Conservation (phyloP, 2,113 vertebrate species). For the Sapajus apella region DNA sequence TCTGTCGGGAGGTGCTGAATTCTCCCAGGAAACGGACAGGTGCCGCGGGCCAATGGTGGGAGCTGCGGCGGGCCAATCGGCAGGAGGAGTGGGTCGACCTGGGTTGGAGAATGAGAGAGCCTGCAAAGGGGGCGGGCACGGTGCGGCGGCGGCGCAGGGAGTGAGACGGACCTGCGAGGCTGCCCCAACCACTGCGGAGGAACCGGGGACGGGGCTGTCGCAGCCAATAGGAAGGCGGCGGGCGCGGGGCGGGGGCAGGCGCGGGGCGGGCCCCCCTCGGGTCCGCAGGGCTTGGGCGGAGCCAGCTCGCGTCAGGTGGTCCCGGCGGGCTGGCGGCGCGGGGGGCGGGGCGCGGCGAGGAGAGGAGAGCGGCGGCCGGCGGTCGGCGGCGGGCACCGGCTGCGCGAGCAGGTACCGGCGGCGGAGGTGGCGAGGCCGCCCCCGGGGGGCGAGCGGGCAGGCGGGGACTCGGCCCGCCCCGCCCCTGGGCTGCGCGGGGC, state of each 20-base stretch:
- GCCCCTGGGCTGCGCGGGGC: conserved; percentile 47
- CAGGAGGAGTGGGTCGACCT: conserved; percentile 37
- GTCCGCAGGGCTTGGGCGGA: conserved; percentile 75
- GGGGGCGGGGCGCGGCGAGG: conserved; percentile 39
- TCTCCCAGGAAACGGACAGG: conserved; percentile 69
- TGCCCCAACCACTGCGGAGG: background rate
- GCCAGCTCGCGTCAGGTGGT: conserved; percentile 74
- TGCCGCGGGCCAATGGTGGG: conserved; percentile 55
- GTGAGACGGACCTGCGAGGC: background rate
- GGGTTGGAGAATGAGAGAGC: conserved; percentile 10
- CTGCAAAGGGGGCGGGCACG: background rate
- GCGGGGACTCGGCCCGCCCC: conserved; percentile 42
- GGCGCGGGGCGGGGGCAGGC: background rate
- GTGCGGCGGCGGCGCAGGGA: background rate
- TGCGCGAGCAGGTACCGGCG: conserved; percentile 48
- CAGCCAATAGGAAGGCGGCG: conserved; percentile 45
- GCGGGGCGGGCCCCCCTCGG: background rate
- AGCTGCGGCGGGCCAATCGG: conserved; percentile 43
- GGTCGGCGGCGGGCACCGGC: conserved; percentile 8
- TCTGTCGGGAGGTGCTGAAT: background rate
- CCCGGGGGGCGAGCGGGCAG: conserved; percentile 30
- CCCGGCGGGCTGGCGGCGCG: conserved; percentile 38
- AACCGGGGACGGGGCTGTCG: background rate
- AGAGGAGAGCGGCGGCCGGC: conserved; percentile 50
- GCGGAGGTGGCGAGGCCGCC: conserved; percentile 40